Evolutionary conservation across 2,888 invertebrate genomes (phyloP).

Genomic region (Caenorhabditis auriculariae): DNA sequence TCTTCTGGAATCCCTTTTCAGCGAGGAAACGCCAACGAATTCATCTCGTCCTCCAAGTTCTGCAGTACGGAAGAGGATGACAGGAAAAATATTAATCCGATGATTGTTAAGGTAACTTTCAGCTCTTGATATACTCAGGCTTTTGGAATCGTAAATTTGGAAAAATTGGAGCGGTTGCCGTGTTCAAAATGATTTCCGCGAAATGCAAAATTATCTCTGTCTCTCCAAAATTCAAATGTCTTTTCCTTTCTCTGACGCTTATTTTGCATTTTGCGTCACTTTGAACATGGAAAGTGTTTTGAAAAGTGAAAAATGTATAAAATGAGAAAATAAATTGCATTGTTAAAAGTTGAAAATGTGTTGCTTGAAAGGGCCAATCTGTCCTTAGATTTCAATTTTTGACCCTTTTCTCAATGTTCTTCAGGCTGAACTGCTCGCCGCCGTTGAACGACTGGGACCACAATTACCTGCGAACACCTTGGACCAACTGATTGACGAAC

Average conservation of each 20-base stretch:
- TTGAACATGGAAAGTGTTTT: too few relatives aligned
- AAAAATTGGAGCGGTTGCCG: too few relatives aligned
- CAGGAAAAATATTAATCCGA: conserved; percentile 34
- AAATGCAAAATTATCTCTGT: too few relatives aligned
- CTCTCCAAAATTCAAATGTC: too few relatives aligned
- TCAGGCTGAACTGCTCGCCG: conserved; percentile 84
- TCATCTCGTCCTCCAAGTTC: conserved; percentile 52
- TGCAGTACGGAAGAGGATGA: conserved; percentile 31
- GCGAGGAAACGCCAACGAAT: conserved; percentile 47
- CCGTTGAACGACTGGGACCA: conserved; percentile 83
- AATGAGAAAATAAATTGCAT: background rate
- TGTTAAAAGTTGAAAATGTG: too few relatives aligned
- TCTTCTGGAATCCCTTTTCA: conserved; percentile 4
- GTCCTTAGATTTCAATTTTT: background rate
- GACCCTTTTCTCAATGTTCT: conserved; percentile 65
- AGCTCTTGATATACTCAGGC: background rate
- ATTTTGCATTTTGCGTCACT: too few relatives aligned
- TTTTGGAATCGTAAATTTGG: too few relatives aligned
- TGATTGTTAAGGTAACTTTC: conserved; percentile 42
- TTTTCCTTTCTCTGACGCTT: too few relatives aligned
- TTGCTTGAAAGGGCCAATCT: too few relatives aligned
- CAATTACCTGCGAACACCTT: conserved; percentile 92
- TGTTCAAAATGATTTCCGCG: too few relatives aligned
- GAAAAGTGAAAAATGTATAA: background rate
- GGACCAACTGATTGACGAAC: conserved; percentile 95